A percentile compares a stretch with the other conserved stretches of the same genome.
These are phyloP conservation scores for Myripristis murdjan DNA, from an alignment of 2,797 vertebrate genomes.

Conservation along the genomic window DNA sequence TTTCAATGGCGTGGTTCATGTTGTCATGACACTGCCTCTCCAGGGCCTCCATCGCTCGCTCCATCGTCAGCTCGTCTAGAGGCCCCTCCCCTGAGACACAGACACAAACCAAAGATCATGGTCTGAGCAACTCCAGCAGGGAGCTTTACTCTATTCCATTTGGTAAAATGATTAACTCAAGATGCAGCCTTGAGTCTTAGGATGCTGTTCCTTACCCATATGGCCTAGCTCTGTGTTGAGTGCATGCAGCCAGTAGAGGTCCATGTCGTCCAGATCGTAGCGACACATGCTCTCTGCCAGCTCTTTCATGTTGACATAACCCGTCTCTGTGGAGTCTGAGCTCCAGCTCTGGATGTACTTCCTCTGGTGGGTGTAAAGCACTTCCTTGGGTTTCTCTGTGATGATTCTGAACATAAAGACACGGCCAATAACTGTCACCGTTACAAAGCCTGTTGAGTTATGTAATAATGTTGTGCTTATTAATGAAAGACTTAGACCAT, in stretches of 20 bases:
- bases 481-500: neutral
- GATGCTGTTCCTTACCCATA: slow-evolving; percentile 89
- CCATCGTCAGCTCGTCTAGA: slow-evolving; percentile 95
- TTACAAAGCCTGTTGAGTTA: neutral
- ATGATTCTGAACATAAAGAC: slow-evolving; percentile 83
- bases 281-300: slow-evolving; percentile 95
- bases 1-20: slow-evolving; percentile 98
- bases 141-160: neutral
- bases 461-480: neutral
- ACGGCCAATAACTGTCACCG: neutral
- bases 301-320: slow-evolving; percentile 94
- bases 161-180: neutral
- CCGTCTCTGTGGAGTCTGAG: slow-evolving; percentile 90
- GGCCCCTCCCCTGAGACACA: slow-evolving; percentile 86
- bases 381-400: slow-evolving; percentile 89
- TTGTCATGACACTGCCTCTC: slow-evolving; percentile 96
- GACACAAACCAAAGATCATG: neutral
- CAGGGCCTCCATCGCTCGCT: slow-evolving; percentile 93
- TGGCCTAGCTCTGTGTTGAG: slow-evolving; percentile 91
- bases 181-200: neutral
- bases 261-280: slow-evolving; percentile 97
- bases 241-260: slow-evolving; percentile 94
- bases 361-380: slow-evolving; percentile 91
- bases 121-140: slow-evolving; percentile 12
- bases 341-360: slow-evolving; percentile 93